Evolutionary conservation across 2,797 vertebrate species (phyloP).

Genomic region (Xenentodon cancila): DNA sequence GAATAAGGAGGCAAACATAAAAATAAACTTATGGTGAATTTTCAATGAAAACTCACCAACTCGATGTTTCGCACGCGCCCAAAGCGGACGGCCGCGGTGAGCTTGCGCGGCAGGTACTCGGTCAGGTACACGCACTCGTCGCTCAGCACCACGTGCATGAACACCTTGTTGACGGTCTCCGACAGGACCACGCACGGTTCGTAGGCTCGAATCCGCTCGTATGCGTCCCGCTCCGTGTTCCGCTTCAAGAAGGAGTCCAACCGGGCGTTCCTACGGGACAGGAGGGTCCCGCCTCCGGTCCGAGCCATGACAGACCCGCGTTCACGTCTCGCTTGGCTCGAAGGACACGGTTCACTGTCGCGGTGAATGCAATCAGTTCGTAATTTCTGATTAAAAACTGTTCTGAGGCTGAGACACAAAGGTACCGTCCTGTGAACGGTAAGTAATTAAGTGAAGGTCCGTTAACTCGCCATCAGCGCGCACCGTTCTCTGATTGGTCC

Average conservation of each 20-base stretch:
- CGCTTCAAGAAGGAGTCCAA: slow-evolving; percentile 84
- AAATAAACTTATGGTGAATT: background rate
- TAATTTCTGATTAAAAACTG: too few relatives aligned
- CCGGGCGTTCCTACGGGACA: slow-evolving; percentile 66
- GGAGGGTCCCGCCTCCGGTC: slow-evolving; percentile 39
- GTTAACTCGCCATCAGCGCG: background rate
- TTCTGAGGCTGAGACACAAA: too few relatives aligned
- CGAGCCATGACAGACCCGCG: slow-evolving; percentile 63
- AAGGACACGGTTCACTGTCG: background rate
- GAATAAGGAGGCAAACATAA: too few relatives aligned
- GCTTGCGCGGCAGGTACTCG: slow-evolving; percentile 79
- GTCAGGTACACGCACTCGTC: slow-evolving; percentile 81
- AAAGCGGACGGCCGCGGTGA: slow-evolving; percentile 73
- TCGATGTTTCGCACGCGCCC: slow-evolving; percentile 78
- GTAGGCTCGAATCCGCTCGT: slow-evolving; percentile 78
- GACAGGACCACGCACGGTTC: slow-evolving; percentile 83
- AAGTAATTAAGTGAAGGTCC: too few relatives aligned
- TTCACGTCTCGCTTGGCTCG: background rate
- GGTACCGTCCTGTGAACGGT: too few relatives aligned
- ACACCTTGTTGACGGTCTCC: slow-evolving; percentile 67
- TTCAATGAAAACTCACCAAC: slow-evolving; percentile 77
- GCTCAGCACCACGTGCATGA: slow-evolving; percentile 83
- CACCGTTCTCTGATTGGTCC: slow-evolving; percentile 55
- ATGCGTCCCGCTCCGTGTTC: slow-evolving; percentile 71
- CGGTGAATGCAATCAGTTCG: too few relatives aligned